Base-by-base conservation (phyloP, 35 echinoderm and acorn worm species). In the Hemicentrotus pulcherrimus region DNA sequence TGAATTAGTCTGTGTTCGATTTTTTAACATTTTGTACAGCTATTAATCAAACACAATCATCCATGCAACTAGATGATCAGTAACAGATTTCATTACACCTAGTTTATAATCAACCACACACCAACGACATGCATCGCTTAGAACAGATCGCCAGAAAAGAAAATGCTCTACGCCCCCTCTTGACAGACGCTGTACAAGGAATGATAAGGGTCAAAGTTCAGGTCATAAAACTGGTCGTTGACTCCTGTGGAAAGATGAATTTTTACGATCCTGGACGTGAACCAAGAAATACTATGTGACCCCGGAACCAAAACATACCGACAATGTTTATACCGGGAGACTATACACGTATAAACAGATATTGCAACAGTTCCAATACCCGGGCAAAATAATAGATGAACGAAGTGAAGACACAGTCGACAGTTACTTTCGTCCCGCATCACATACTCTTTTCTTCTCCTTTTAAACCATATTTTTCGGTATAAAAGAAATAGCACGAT, bases 181-280 rank as follows among this genome's bases (percentile, higher is more conserved):
- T n/a, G 65, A n/a, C 65, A 22, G 65, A 78, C 65, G 22, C 19
- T 78, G 19, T 78, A n/a, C n/a, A 78, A 28, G 65, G 65, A 28
- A 28, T 78, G 65, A 4, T 7, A 78, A 30, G n/a, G 88, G 31
- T 90, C 31, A 90, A 28, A 90, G 88, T 32, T 90, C 88, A 47
- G 88, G 88, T 90, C 88, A 28, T 90, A 90, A 90, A 90, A 32
- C 88, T 90, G 88, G 88, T 90, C 88, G 88, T 90, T 90, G 88
- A 90, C 88, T 90, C 46, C 24, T 90, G 18, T 2, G 32, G 32
- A 45, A 90, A 90, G 88, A 47, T 24, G 65, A 55, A 90, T 33
- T 90, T 90, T 90, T 90, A 90, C 88, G 88, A 90, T 33, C 88
- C 46, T 90, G 88, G 46, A 90, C 88, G 88, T 90, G 32, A 90